Base-by-base conservation (phyloP, 2,888 invertebrate genomes). In the Ariolimax columbianus region DNA sequence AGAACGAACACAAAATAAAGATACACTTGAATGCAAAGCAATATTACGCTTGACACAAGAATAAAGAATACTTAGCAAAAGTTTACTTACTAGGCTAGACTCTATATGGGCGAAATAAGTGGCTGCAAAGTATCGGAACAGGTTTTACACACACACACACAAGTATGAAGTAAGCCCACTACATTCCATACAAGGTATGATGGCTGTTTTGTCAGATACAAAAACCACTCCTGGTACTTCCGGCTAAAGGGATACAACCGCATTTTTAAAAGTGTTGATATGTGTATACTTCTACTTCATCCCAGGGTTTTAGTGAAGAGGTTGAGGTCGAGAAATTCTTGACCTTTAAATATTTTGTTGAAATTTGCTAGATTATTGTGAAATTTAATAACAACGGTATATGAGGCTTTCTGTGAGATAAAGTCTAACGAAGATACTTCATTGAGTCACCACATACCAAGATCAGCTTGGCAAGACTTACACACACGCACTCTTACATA, bases 181-280 rank as follows among this genome's bases (percentile, higher is more conserved):
- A 63, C 40, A 79, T 68, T 68, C 79, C 79, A 47, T 36, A 79
- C 68, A 79, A 79, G 79, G 79, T 33, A n/a, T n/a, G 68, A 79
- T 66, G 38, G 14, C 43, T 30, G 79, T 79, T 66, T 33, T n/a
- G 68, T 43, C 68, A 79, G 72, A 19, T 68, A 36, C 38, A 40
- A 40, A 30, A 43, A 79, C 66, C 79, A 79, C 79, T 79, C 79
- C 79, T 79, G 77, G 17, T 38, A 59, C 59, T 77, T 77, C 77
- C 77, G 77, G 77, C 14, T 55, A 36, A 59, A 38, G 77, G 77
- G 36, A 59, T 9, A 51, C 51, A 9, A 75, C 75, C 33, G 51
- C 51, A 23, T 75, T 55, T 23, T 47, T 7, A 47, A n/a, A n/a
- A n/a, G n/a, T n/a, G n/a, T n/a, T n/a, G n/a, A n/a, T n/a, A n/a